Evolutionary conservation across 2,888 invertebrate species (phyloP), one percentile per base, ranked within the genome.

Genomic region (Drosophila multiciliata): DNA sequence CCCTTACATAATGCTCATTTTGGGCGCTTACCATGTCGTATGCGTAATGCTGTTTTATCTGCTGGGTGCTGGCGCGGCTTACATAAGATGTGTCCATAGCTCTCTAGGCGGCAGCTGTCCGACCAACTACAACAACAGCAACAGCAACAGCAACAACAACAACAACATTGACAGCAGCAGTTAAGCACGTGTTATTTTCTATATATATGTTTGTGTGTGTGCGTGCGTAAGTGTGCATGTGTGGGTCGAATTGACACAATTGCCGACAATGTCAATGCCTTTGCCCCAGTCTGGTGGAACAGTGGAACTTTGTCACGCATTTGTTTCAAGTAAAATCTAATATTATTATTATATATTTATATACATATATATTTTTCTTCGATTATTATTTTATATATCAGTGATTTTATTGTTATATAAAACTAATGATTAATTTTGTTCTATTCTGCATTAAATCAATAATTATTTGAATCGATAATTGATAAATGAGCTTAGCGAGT

Each of bases 221-320:
- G 29, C 49, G 29, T 45, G 29, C 20, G 29, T 15, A 20, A 57
- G 26, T 42, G 45, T 42, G 61, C 62, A 58, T 57, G 33, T 49
- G 50, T 17, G 49, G 36, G 42, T 64, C 58, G 69, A 78, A 75
- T 83, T 86, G 84, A 84, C 87, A 85, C 85, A 87, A 85, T 89
- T 85, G 87, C 66, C 72, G 82, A 71, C 89, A 85, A 89, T 85
- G 85, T 85, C 89, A 85, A 87, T 85, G 89, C 89, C 84, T 85
- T 88, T 68, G 77, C 68, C 53, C 57, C 36, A 69, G 55, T 73
- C 66, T 62, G 26, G 33, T 11, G 50, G 64, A 62, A 80, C 80
- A 73, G 66, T 80, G 77, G 11, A 3, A 42, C 45, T 15, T 23
- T 45, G 23, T 23, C 45, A 15, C 23, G 45, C 42, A 20, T 20